Conservation (phyloP, 2,797 vertebrate species). For the Pelodytes ibericus region DNA sequence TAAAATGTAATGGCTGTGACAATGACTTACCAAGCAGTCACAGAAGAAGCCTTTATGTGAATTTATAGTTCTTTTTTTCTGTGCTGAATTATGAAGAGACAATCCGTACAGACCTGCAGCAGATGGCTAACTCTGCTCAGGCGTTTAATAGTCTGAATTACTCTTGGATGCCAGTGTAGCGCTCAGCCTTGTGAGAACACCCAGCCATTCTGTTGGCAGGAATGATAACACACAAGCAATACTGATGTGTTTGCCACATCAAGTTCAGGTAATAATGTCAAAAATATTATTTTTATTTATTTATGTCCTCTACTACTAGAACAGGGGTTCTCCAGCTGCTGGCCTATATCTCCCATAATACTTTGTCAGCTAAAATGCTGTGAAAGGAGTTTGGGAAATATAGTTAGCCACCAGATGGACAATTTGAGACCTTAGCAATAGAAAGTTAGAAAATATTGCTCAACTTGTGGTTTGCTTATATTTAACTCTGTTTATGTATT, state of each 20-base stretch:
- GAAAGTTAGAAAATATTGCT: too few relatives aligned
- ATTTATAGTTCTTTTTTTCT: slow-evolving; percentile 51
- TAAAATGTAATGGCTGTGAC: slow-evolving; percentile 70
- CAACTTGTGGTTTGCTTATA: too few relatives aligned
- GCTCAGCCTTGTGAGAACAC: slow-evolving; percentile 42
- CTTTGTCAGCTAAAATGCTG: too few relatives aligned
- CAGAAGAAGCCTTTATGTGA: slow-evolving; percentile 59
- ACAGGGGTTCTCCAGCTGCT: too few relatives aligned
- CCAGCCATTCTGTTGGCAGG: slow-evolving; percentile 37
- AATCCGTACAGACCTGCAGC: slow-evolving; percentile 68
- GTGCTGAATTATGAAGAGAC: slow-evolving; percentile 65
- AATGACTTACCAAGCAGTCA: slow-evolving; percentile 64
- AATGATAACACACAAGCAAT: slow-evolving; percentile 26
- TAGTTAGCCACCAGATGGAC: too few relatives aligned
- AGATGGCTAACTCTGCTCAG: slow-evolving; percentile 69
- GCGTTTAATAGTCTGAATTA: slow-evolving; percentile 66
- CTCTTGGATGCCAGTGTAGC: slow-evolving; percentile 29
- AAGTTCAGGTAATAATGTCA: slow-evolving; percentile 6
- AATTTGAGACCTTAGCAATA: too few relatives aligned
- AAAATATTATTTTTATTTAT: slow-evolving; percentile 25
- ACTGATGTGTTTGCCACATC: slow-evolving; percentile 11
- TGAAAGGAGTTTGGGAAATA: too few relatives aligned
- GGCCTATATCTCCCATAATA: too few relatives aligned
- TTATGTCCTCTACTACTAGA: neutral
- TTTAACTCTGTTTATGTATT: too few relatives aligned